Percentiles rank a stretch among this genome's conserved stretches.
Conservation (phyloP, 1,140 invertebrate species). For the Solenopsis fugax region DNA sequence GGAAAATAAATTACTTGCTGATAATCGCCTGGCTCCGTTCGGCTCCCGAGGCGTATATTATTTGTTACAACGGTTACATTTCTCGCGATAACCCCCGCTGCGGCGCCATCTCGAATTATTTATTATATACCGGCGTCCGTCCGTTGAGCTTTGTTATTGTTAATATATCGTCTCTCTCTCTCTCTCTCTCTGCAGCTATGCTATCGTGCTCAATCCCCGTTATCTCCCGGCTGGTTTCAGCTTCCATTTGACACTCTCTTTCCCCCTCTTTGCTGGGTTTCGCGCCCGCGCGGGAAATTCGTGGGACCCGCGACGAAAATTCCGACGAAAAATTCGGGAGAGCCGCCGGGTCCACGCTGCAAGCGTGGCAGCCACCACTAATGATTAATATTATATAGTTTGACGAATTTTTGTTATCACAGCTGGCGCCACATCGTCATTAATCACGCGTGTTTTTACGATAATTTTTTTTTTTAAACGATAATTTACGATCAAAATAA, state of each 20-base stretch:
- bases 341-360: too few relatives aligned
- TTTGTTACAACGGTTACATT: constrained; percentile 79
- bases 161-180: constrained; percentile 47
- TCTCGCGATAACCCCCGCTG: constrained; percentile 79
- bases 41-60: constrained; percentile 66
- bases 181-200: constrained; percentile 36
- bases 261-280: background rate
- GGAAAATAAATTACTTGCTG: constrained; percentile 78
- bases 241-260: constrained; percentile 23
- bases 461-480: constrained; percentile 38
- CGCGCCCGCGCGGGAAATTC: background rate
- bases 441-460: constrained; percentile 16
- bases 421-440: constrained; percentile 26
- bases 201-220: constrained; percentile 68
- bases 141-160: constrained; percentile 70
- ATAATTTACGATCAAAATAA: constrained; percentile 43
- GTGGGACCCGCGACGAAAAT: background rate
- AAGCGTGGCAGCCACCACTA: background rate
- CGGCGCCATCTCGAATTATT: constrained; percentile 80
- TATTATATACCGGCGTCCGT: constrained; percentile 67
- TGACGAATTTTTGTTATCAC: constrained; percentile 32
- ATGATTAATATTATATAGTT: background rate
- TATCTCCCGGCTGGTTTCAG: constrained; percentile 51
- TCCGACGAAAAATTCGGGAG: background rate
- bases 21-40: constrained; percentile 76